Conservation (phyloP, 2,888 invertebrate genomes). For the Coleophora deauratella region DNA sequence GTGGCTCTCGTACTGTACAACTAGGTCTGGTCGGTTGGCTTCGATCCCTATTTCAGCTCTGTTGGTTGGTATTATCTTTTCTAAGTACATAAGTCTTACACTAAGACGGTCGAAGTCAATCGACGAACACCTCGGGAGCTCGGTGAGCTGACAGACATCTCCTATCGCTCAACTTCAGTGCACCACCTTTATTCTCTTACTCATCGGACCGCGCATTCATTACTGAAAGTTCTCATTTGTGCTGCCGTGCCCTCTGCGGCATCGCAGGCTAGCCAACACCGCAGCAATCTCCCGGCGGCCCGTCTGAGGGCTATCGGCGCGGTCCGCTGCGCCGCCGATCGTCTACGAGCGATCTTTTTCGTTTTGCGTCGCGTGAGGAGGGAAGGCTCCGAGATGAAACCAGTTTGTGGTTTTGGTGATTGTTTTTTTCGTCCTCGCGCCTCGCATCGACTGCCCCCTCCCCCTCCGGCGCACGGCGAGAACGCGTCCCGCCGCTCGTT, state of each 20-base stretch:
- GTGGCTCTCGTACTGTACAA: constrained; percentile 39
- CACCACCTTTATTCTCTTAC: no score
- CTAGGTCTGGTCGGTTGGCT: constrained; percentile 33
- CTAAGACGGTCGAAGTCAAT: constrained; percentile 34
- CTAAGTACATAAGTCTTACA: constrained; percentile 4
- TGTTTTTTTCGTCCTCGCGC: constrained; percentile 59
- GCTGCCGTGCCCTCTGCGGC: constrained; percentile 25
- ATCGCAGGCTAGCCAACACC: constrained; percentile 29
- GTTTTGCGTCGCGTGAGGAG: constrained; percentile 57
- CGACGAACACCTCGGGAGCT: constrained; percentile 41
- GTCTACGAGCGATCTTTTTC: constrained; percentile 49
- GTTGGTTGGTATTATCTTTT: constrained; percentile 12
- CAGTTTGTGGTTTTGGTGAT: constrained; percentile 62
- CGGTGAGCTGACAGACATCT: constrained; percentile 28
- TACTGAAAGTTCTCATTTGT: constrained; percentile 29
- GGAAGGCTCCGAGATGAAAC: constrained; percentile 52
- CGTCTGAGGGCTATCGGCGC: constrained; percentile 41
- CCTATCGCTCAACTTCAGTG: constrained; percentile 5
- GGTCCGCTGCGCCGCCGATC: constrained; percentile 33
- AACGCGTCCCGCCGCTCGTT: constrained; percentile 33
- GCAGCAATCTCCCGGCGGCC: constrained; percentile 42
- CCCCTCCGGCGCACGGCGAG: constrained; percentile 34
- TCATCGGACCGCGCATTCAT: constrained; percentile 9
- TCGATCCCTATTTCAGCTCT: constrained; percentile 23
- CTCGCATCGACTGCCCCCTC: constrained; percentile 20